Evolutionary conservation across 2,888 invertebrate genomes (phyloP), one percentile per base, ranked within the genome.

Genomic region (Luperina nickerlii): DNA sequence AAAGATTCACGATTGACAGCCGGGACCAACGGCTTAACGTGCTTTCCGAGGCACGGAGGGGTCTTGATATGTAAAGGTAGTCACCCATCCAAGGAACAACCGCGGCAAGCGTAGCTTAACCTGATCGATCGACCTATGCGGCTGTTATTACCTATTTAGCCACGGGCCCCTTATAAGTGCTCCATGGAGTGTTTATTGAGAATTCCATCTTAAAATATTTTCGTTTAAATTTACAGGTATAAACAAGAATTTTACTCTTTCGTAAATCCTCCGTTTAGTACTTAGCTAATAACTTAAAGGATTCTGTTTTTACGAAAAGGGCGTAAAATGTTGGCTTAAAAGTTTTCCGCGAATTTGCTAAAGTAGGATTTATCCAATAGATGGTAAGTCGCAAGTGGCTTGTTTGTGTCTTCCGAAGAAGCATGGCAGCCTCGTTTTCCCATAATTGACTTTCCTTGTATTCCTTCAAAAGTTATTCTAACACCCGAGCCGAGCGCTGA

Each of bases 381-480:
- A 82, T 85, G 66, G 83, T 78, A 86, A 82, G 87, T 83, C 77
- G 75, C 75, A 82, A 85, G 88, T 85, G 81, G 79, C 74, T 82
- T 87, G 84, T 89, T 88, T 80, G 86, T 83, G 78, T 76, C 81
- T 84, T 73, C 78, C 75, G 63, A 48, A 74, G 74, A 42, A 79
- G 73, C 65, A 82, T 79, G 42, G 81, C 69, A 83, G 84, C 85
- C 74, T 80, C 87, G 83, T 84, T 90, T 89, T 83, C 84, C 87
- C 82, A 91, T 93, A 93, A 93, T 93, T 93, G 93, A 92, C 90
- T 92, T 93, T 90, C 85, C 92, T 84, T 92, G 93, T 93, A 92
- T 92, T 90, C 87, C 89, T 87, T 87, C 88, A 89, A 88, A 87
- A 86, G 89, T 89, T 84, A 86, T 87, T 88, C 83, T 75, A 84